These are phyloP conservation scores for Gambusia holbrooki DNA, from an alignment of 2,113 vertebrate genomes.

Conservation along the genomic window DNA sequence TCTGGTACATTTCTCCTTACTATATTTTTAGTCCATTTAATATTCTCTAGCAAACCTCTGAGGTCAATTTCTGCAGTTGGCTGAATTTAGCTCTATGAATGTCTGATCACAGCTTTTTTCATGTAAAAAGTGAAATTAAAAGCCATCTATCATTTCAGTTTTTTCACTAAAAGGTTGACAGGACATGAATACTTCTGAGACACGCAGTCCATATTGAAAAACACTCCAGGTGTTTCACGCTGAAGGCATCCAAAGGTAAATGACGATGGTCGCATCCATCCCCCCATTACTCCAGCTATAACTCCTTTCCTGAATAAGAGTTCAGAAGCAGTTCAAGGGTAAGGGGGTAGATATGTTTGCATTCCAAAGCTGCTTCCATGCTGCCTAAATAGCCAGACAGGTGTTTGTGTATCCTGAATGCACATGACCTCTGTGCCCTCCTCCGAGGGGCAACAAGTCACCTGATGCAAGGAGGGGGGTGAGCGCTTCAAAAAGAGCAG, in stretches of 20 bases:
- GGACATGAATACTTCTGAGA: no score
- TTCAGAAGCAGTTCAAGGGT: conserved; percentile 65
- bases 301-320: conserved; percentile 14
- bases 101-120: no score
- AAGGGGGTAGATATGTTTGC: conserved; percentile 60
- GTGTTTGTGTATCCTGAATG: conserved; percentile 44
- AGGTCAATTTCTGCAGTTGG: no score
- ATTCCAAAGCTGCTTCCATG: conserved; percentile 51
- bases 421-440: conserved; percentile 23
- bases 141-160: no score
- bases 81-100: no score
- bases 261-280: conserved; percentile 45
- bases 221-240: conserved; percentile 3
- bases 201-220: background rate
- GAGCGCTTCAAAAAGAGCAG: conserved; percentile 1
- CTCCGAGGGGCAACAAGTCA: conserved; percentile 48
- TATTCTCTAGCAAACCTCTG: no score
- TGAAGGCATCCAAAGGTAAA: conserved; percentile 26
- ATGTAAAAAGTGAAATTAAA: no score
- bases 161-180: no score
- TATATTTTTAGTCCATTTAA: no score
- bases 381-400: conserved; percentile 46
- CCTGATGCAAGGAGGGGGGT: background rate
- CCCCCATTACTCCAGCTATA: conserved; percentile 26
- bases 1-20: no score